Evolutionary conservation across 1,140 invertebrate species (phyloP).

Genomic region (Mya arenaria): DNA sequence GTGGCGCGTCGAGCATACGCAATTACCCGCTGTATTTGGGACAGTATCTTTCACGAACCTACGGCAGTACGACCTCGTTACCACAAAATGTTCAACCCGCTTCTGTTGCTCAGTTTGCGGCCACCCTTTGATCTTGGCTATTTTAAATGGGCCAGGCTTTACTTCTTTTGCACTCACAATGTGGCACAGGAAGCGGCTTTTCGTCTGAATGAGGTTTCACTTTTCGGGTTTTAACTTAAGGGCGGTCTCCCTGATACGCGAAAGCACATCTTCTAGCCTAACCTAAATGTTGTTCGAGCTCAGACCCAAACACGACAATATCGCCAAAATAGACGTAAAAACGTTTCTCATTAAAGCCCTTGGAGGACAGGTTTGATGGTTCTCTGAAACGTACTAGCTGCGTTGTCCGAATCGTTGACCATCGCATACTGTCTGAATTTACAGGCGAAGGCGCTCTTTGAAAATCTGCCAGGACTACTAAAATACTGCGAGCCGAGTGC

Average conservation of each 20-base stretch:
- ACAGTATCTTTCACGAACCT: constrained; percentile 34
- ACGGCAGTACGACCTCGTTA: constrained; percentile 42
- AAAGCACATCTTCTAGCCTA: constrained; percentile 20
- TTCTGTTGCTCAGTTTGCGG: constrained; percentile 32
- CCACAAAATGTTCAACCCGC: constrained; percentile 49
- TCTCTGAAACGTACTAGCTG: constrained; percentile 36
- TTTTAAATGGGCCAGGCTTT: constrained; percentile 23
- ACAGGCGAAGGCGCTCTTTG: constrained; percentile 51
- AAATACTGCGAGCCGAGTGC: no score
- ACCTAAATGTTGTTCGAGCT: not conserved
- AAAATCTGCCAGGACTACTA: no score
- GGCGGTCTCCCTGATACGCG: constrained; percentile 22
- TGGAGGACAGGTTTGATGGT: not conserved
- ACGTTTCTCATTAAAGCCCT: not conserved
- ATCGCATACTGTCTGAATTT: not conserved
- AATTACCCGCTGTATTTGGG: no score
- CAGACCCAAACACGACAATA: constrained; percentile 18
- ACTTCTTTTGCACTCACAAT: constrained; percentile 41
- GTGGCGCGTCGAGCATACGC: not conserved
- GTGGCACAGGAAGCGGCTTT: constrained; percentile 50
- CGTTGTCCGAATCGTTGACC: not conserved
- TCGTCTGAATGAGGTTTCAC: constrained; percentile 53
- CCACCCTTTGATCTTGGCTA: constrained; percentile 2
- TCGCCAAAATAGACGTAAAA: not conserved
- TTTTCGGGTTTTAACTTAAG: constrained; percentile 54